Base-by-base conservation (phyloP, 2,113 vertebrate species). In the Prionailurus bengalensis region DNA sequence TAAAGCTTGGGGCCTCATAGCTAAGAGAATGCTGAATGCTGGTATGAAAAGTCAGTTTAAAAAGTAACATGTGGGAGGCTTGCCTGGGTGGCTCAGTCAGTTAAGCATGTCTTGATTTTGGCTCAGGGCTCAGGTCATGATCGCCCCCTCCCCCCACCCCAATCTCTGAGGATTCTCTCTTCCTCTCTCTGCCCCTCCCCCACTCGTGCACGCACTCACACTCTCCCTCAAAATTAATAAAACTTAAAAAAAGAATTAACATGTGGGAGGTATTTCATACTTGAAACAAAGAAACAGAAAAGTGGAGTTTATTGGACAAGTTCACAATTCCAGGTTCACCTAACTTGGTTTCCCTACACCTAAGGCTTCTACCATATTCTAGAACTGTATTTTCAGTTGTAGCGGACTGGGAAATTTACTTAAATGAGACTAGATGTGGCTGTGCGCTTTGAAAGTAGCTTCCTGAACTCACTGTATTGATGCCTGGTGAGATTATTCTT, bases 401-500 rank as follows among this genome's bases (percentile, higher is more conserved):
- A 8, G 45, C 8, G 45, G 45, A 9, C 45, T 45, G 45, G 45
- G 45, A 45, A 45, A 9, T 45, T 45, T 45, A 45, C 45, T 45
- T 45, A 45, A 45, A 45, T 45, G 45, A 45, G 45, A 45, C 36
- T 42, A 73, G 8, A 86, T 58, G 27, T 78, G 33, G 45, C 48
- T 73, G 11, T 78, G n/a, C 36, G 33, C 45, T 68, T 27, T 42
- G n/a, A 86, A 92, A 93, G 42, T 11, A 81, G 39, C 36, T 89
- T 93, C 39, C 80, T 85, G 51, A 84, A 63, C 68, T 90, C 65
- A 88, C 33, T 85, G 78, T 65, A 82, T 7, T 61, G 51, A 95
- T 55, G 95, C 16, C 76, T 80, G 42, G 63, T 65, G 19, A 96
- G 84, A 93, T 82, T 63, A 66, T 74, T 84, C 92, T 66, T 81